A percentile compares a stretch with the other conserved stretches of the same genome.
phyloP scores from a whole-genome alignment of 2,797 vertebrate species.

The Tapirus indicus region DNA sequence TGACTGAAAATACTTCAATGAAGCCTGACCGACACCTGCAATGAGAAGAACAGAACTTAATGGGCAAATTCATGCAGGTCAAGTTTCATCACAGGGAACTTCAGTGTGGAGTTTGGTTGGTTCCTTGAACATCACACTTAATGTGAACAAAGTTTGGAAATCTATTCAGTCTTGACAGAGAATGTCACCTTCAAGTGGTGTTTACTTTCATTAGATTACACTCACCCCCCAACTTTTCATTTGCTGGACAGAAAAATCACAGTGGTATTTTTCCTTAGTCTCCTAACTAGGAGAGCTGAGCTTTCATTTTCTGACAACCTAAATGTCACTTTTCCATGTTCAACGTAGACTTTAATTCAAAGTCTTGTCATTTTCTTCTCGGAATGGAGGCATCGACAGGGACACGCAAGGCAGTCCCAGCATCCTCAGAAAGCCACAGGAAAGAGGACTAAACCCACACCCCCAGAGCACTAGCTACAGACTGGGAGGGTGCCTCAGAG shows the following conservation, averaged over 20 bases:
- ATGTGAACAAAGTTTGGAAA: not conserved
- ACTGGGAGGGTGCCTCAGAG: not conserved
- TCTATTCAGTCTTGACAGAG: not conserved
- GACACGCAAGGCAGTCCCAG: not conserved
- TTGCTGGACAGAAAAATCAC: not conserved
- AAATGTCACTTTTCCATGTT: not conserved
- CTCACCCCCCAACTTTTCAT: not conserved
- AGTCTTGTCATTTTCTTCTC: not conserved
- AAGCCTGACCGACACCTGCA: conserved; percentile 72
- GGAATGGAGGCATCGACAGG: not conserved
- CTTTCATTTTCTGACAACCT: not conserved
- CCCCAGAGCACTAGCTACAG: not conserved
- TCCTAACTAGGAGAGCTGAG: not conserved
- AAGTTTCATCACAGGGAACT: not conserved
- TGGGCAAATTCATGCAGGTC: not conserved
- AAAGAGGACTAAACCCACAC: not conserved
- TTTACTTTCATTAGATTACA: not conserved
- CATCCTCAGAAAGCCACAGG: not conserved
- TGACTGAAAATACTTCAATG: conserved; percentile 91
- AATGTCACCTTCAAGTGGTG: not conserved
- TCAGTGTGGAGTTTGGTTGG: not conserved
- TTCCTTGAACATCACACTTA: not conserved
- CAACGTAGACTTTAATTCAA: not conserved
- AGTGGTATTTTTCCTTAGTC: not conserved
- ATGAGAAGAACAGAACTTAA: conserved; percentile 32